Base-by-base conservation (phyloP, 2,113 vertebrate genomes). In the Pygoscelis antarcticus region DNA sequence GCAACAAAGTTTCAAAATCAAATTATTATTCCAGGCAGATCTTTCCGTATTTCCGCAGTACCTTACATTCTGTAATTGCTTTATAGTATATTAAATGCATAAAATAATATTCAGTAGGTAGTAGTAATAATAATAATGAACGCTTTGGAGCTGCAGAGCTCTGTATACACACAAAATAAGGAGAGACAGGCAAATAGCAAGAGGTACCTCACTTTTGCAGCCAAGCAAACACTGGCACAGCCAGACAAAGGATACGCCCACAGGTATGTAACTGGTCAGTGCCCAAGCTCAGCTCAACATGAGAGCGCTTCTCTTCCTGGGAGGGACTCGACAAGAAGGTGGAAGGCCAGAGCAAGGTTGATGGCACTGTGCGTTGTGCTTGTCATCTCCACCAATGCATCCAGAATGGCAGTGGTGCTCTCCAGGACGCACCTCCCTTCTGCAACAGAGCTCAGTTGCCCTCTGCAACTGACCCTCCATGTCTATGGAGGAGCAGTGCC, bases 1-100 rank as follows among this genome's bases (percentile, higher is more conserved):
- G 85, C 75, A 96, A 91, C 84, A 95, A 97, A 96, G 75, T 96
- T 97, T 86, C 71, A 80, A 87, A 96, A 94, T 91, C 71, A 51
- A 88, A 96, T 93, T 95, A 90, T 86, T 90, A 78, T 90, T 96
- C 93, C 82, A 78, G 91, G 93, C 89, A 93, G 91, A 90, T 42
- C 75, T 90, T 93, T 90, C 85, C 34, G 51, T 78, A 85, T 96
- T 94, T 94, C 93, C 42, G 19, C 27, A 90, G 75, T 57, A 75
- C 91, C 82, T 90, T 93, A 70, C 68, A 70, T 92, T 62, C 68
- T 62, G 64, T 96, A 97, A 97, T 96, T 96, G 84, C 93, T 96
- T 97, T 96, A 86, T 70, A 7, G 42, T 75, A 25, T 58, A 80
- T 88, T 94, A 93, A 96, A 90, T 51, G 68, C 84, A 93, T 64